Percentiles rank a stretch among this genome's conserved stretches.
Evolutionary conservation across 2,797 vertebrate species (phyloP).

Genomic region (Tadarida brasiliensis): DNA sequence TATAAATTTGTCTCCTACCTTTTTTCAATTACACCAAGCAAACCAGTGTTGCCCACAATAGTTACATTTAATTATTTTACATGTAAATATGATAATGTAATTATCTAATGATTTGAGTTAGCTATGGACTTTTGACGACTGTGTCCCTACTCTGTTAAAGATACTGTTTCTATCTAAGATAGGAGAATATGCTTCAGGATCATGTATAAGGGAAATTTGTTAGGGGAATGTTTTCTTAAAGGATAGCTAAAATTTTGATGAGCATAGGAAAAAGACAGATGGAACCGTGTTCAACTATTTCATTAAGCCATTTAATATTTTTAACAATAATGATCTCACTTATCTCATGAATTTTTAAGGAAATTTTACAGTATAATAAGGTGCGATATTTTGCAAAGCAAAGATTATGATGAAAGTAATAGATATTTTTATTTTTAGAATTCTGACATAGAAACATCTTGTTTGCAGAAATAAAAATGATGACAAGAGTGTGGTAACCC

Average conservation of each 20-base stretch:
- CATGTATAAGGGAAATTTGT: background rate
- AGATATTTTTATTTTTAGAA: background rate
- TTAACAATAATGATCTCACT: background rate
- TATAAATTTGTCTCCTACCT: background rate
- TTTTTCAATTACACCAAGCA: background rate
- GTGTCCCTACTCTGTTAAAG: background rate
- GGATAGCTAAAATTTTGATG: background rate
- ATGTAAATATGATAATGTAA: background rate
- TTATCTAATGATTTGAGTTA: background rate
- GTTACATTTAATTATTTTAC: background rate
- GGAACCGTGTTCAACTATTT: background rate
- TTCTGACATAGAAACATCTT: constrained; percentile 2
- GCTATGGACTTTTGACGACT: background rate
- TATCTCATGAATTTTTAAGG: background rate
- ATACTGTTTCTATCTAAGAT: background rate
- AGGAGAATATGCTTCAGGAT: background rate
- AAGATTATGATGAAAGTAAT: background rate
- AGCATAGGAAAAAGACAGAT: background rate
- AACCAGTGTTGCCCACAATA: background rate
- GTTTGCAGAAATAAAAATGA: constrained; percentile 30
- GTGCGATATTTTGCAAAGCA: background rate
- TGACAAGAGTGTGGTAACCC: background rate
- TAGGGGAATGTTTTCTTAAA: background rate
- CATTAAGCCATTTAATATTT: background rate
- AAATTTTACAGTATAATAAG: background rate